Conservation (phyloP, 2,113 vertebrate genomes). For the Eulacestoma nigropectus region DNA sequence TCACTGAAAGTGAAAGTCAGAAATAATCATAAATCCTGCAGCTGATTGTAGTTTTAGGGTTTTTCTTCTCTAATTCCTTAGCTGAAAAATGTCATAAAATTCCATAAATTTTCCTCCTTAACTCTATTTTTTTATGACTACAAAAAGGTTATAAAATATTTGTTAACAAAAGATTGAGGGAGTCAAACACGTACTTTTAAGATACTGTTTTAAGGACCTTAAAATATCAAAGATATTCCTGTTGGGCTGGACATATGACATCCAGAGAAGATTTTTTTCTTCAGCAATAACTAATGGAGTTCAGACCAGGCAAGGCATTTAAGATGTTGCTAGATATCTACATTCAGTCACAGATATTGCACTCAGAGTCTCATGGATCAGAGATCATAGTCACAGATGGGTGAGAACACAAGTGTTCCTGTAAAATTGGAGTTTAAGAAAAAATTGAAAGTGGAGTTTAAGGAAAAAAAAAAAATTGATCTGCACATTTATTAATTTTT, state of each 20-base stretch:
- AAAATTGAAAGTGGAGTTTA: background rate
- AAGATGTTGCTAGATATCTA: background rate
- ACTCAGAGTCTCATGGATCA: background rate
- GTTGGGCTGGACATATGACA: background rate
- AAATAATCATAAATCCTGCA: background rate
- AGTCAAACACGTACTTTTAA: fast-evolving
- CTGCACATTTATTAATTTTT: background rate
- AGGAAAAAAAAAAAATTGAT: background rate
- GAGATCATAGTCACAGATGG: background rate
- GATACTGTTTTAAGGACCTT: background rate
- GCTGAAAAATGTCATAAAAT: background rate
- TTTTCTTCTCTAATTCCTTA: background rate
- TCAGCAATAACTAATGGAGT: background rate
- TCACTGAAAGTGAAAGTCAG: background rate
- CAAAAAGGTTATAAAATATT: background rate
- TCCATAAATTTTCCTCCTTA: background rate
- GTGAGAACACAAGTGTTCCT: background rate
- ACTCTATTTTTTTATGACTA: background rate
- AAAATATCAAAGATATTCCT: background rate
- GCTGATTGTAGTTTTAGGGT: background rate
- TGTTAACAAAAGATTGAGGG: background rate
- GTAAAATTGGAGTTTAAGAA: background rate
- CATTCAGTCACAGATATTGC: background rate
- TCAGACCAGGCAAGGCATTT: background rate
- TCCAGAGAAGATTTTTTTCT: background rate